A percentile compares a stretch with the other conserved stretches of the same genome.
phyloP scores from a whole-genome alignment of 2,113 vertebrate genomes.

The Callipepla californica region DNA sequence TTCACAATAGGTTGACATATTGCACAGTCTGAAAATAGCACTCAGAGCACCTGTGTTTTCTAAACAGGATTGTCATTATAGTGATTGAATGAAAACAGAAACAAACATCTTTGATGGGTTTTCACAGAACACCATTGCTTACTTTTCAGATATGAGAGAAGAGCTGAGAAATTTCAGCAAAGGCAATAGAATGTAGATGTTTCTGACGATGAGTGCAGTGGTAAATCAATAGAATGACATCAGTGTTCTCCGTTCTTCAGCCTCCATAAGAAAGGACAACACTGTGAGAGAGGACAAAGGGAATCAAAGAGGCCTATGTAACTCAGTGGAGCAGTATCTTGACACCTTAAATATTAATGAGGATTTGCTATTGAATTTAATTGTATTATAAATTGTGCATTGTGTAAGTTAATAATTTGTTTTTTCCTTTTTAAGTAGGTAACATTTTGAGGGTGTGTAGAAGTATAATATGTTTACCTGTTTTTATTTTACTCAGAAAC shows the following conservation, averaged over 20 bases:
- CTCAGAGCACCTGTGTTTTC: neutral
- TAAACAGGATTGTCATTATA: neutral
- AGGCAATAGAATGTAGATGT: neutral
- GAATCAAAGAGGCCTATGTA: neutral
- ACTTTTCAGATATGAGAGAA: neutral
- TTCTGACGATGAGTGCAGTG: neutral
- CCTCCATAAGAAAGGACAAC: neutral
- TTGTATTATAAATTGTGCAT: neutral
- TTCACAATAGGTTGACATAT: neutral
- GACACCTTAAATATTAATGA: neutral
- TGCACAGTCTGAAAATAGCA: neutral
- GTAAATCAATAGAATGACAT: neutral
- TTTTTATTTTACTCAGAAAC: neutral
- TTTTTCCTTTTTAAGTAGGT: neutral
- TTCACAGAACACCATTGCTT: neutral
- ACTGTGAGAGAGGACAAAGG: neutral
- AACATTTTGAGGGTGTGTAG: rapidly evolving
- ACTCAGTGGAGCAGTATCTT: neutral
- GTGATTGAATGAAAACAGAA: too few species aligned
- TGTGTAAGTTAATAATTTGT: neutral
- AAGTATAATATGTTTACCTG: neutral
- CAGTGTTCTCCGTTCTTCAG: neutral
- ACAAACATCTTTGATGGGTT: neutral
- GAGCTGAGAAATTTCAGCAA: neutral
- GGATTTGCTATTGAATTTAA: neutral